These are phyloP conservation scores for Ciconia stormi DNA, from an alignment of 2,113 vertebrate genomes.

Conservation along the genomic window DNA sequence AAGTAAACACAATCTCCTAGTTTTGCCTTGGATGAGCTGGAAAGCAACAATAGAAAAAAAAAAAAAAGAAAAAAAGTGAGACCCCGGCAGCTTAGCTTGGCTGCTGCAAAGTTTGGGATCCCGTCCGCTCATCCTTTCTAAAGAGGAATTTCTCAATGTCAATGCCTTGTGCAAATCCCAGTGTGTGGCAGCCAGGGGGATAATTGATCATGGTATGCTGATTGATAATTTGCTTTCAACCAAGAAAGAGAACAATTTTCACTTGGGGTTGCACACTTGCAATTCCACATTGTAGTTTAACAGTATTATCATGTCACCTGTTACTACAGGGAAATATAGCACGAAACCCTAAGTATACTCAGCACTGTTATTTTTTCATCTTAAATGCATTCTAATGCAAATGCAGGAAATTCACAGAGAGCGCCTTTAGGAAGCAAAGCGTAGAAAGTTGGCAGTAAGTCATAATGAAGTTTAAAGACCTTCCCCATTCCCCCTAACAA, in stretches of 20 bases:
- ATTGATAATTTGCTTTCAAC: constrained; percentile 80
- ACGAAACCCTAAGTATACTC: constrained; percentile 61
- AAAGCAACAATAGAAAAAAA: constrained; percentile 12
- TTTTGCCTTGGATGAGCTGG: constrained; percentile 38
- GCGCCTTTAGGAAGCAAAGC: constrained; percentile 68
- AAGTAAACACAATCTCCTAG: constrained; percentile 57
- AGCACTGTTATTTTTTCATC: constrained; percentile 66
- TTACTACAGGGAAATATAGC: constrained; percentile 72
- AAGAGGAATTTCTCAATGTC: constrained; percentile 71
- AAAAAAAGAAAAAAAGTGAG: neutral
- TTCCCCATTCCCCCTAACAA: constrained; percentile 12
- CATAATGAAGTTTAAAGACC: constrained; percentile 70
- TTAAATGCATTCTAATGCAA: constrained; percentile 79
- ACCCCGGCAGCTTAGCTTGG: constrained; percentile 31
- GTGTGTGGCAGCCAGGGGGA: constrained; percentile 69
- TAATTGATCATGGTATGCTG: constrained; percentile 76
- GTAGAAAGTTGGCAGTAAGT: constrained; percentile 72
- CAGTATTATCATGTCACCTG: constrained; percentile 78
- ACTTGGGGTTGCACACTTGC: constrained; percentile 73
- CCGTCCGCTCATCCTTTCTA: constrained; percentile 57
- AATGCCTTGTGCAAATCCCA: constrained; percentile 61
- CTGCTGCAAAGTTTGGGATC: constrained; percentile 77
- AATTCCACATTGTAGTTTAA: constrained; percentile 69
- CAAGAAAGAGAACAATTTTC: constrained; percentile 73
- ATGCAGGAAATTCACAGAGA: constrained; percentile 65